Evolutionary conservation across 2,888 invertebrate genomes (phyloP).

Genomic region (Eupithecia abbreviata): DNA sequence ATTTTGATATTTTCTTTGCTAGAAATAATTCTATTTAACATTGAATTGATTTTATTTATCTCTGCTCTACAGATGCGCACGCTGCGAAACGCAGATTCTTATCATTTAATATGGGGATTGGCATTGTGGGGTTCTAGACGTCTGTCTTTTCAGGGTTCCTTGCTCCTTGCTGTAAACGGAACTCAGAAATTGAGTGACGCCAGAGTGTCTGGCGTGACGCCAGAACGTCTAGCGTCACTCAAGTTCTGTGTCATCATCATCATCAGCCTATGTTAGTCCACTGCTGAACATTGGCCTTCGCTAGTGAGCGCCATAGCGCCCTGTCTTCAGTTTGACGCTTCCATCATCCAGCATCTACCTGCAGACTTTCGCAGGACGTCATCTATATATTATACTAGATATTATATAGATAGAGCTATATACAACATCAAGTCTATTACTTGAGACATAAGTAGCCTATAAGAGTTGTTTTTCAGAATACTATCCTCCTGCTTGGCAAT

Average conservation of each 20-base stretch:
- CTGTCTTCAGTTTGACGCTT: too few relatives aligned
- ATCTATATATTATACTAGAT: too few relatives aligned
- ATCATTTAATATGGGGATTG: constrained; percentile 23
- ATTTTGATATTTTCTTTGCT: not conserved
- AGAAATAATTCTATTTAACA: not conserved
- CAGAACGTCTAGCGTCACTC: too few relatives aligned
- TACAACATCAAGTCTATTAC: not conserved
- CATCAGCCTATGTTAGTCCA: too few relatives aligned
- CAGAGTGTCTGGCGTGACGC: not conserved
- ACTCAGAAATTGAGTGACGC: not conserved
- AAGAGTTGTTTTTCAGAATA: too few relatives aligned
- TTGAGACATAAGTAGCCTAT: too few relatives aligned
- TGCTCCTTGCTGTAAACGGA: not conserved
- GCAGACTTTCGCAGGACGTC: too few relatives aligned
- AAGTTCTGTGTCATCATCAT: too few relatives aligned
- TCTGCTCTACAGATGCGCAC: constrained; percentile 1
- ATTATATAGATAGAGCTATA: too few relatives aligned
- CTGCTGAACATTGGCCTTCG: too few relatives aligned
- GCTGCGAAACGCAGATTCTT: not conserved
- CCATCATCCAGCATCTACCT: too few relatives aligned
- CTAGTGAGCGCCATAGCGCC: too few relatives aligned
- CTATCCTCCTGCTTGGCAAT: not conserved
- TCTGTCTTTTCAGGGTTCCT: constrained; percentile 24
- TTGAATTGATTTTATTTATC: constrained; percentile 25
- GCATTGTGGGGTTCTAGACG: constrained; percentile 23